A percentile compares a stretch with the other conserved stretches of the same genome.
phyloP scores from a whole-genome alignment of 2,113 vertebrate genomes.

The Anoplopoma fimbria region DNA sequence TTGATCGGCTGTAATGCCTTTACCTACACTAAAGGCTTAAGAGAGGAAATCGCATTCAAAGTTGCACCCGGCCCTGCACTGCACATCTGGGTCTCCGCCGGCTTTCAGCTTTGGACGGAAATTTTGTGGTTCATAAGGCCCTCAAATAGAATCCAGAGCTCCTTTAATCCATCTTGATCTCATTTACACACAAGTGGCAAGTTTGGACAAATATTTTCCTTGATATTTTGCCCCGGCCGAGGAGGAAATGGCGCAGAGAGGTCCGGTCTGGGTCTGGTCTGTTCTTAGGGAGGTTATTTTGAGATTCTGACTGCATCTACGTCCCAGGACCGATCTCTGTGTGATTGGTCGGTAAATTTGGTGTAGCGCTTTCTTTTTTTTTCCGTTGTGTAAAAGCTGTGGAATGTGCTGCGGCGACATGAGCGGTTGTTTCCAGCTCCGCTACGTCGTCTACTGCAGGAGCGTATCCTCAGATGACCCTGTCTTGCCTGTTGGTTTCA shows the following conservation, averaged over 20 bases:
- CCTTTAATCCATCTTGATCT: conserved; percentile 82
- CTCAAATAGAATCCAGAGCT: conserved; percentile 78
- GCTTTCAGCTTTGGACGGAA: conserved; percentile 71
- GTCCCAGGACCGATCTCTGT: conserved; percentile 33
- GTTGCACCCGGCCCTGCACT: conserved; percentile 54
- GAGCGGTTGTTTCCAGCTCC: conserved; percentile 74
- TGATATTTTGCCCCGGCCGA: conserved; percentile 74
- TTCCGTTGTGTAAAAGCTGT: conserved; percentile 71
- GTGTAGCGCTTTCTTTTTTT: conserved; percentile 54
- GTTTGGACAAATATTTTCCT: conserved; percentile 84
- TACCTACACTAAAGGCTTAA: conserved; percentile 78
- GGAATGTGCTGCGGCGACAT: conserved; percentile 68
- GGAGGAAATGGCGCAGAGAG: conserved; percentile 47
- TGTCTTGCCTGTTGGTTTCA: conserved; percentile 9
- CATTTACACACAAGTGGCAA: conserved; percentile 79
- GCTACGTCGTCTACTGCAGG: conserved; percentile 37
- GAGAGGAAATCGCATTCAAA: conserved; percentile 83
- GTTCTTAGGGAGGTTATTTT: conserved; percentile 62
- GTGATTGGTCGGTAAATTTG: conserved; percentile 67
- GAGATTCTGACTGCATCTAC: conserved; percentile 46
- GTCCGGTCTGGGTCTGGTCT: conserved; percentile 54
- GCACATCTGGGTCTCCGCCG: conserved; percentile 72
- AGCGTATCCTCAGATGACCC: conserved; percentile 78
- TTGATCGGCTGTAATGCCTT: conserved; percentile 81
- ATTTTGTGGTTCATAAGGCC: conserved; percentile 67